phyloP scores from a whole-genome alignment of 2,888 invertebrate species.

The Campaea margaritaria region DNA sequence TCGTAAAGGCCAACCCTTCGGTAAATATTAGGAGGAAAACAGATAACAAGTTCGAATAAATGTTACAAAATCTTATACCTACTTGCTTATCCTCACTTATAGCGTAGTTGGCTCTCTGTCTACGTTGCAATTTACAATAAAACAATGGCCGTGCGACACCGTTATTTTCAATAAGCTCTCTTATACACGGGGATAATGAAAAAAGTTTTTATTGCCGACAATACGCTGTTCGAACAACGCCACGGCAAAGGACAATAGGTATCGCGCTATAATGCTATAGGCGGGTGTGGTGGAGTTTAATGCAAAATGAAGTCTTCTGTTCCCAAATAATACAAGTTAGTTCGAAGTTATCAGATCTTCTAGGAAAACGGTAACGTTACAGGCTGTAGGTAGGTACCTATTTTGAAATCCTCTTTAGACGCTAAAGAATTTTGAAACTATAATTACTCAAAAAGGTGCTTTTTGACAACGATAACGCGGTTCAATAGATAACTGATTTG shows the following conservation, averaged over 20 bases:
- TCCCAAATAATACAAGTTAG: no score
- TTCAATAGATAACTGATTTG: no score
- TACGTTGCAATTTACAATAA: slow-evolving; percentile 65
- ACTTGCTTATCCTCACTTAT: neutral
- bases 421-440: no score
- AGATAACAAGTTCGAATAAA: neutral
- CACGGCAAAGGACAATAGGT: slow-evolving; percentile 25
- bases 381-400: no score
- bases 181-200: slow-evolving; percentile 72
- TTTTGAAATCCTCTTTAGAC: no score
- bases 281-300: neutral
- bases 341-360: no score
- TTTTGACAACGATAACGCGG: no score
- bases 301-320: no score
- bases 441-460: no score
- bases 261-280: neutral
- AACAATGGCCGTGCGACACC: slow-evolving; percentile 67
- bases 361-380: no score
- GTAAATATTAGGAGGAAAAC: no score
- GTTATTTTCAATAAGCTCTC: slow-evolving; percentile 80
- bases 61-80: neutral
- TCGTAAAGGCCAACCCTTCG: no score
- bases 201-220: slow-evolving; percentile 80
- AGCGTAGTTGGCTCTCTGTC: slow-evolving; percentile 26
- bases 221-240: slow-evolving; percentile 52